phyloP scores from a whole-genome alignment of 2,797 vertebrate species.

The Pipistrellus nathusii region DNA sequence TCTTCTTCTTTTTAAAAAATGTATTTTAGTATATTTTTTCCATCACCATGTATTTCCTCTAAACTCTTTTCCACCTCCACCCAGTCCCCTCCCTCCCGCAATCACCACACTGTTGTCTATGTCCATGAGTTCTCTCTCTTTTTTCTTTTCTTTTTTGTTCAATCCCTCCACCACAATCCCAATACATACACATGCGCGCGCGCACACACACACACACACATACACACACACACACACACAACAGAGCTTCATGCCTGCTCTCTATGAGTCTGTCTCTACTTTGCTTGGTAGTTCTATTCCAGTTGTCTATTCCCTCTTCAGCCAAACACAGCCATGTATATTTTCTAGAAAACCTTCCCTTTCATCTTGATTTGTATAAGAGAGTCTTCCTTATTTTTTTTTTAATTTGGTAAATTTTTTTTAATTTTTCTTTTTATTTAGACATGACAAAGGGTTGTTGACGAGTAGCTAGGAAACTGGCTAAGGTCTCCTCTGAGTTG shows the following conservation, averaged over 20 bases:
- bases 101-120: background rate
- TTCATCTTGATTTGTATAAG: slow-evolving; percentile 30
- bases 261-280: background rate
- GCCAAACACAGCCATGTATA: background rate
- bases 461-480: background rate
- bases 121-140: too few relatives aligned
- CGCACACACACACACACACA: too few relatives aligned
- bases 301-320: background rate
- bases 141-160: too few relatives aligned
- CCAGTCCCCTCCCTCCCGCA: background rate
- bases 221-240: background rate
- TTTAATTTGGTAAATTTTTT: background rate
- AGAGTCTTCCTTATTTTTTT: background rate
- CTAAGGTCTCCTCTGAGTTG: background rate
- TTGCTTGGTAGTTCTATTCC: background rate
- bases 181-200: too few relatives aligned
- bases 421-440: background rate
- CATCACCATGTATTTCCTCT: background rate
- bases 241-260: background rate
- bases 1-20: background rate
- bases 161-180: too few relatives aligned
- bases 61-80: background rate
- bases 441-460: background rate
- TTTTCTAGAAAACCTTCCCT: slow-evolving; percentile 1
- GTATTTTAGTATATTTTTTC: background rate